Conservation (phyloP, 2,888 invertebrate species). For the Lasius platythorax region DNA sequence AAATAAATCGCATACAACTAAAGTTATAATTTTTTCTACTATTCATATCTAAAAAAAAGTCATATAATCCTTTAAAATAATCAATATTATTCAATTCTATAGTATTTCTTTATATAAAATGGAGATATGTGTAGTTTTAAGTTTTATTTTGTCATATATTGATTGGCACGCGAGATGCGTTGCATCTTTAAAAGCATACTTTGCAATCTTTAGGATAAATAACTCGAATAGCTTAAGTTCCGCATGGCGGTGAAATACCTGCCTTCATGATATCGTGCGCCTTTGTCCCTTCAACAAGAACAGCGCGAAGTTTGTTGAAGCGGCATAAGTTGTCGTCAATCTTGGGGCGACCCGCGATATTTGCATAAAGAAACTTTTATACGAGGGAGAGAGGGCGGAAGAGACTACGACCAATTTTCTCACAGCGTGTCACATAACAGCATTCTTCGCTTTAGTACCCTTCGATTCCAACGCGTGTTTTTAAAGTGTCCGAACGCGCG, state of each 20-base stretch:
- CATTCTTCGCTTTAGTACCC: slow-evolving; percentile 42
- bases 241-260: slow-evolving; percentile 51
- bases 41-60: not conserved
- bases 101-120: not conserved
- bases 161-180: slow-evolving; percentile 26
- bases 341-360: slow-evolving; percentile 56
- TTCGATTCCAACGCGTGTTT: slow-evolving; percentile 41
- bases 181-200: slow-evolving; percentile 42
- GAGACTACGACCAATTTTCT: slow-evolving; percentile 60
- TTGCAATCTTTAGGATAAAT: slow-evolving; percentile 59
- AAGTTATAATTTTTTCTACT: not conserved
- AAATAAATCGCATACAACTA: not conserved
- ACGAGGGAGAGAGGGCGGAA: slow-evolving; percentile 44
- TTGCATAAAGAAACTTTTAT: slow-evolving; percentile 65
- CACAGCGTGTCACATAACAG: slow-evolving; percentile 39
- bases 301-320: slow-evolving; percentile 51
- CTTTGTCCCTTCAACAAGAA: slow-evolving; percentile 53
- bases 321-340: slow-evolving; percentile 59
- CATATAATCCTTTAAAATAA: not conserved
- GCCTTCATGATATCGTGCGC: slow-evolving; percentile 43
- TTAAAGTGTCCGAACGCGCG: slow-evolving; percentile 33
- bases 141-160: slow-evolving; percentile 9
- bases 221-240: slow-evolving; percentile 45
- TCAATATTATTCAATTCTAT: not conserved
- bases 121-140: not conserved